phyloP scores from a whole-genome alignment of 2,113 vertebrate species.

The Lagopus leucura region DNA sequence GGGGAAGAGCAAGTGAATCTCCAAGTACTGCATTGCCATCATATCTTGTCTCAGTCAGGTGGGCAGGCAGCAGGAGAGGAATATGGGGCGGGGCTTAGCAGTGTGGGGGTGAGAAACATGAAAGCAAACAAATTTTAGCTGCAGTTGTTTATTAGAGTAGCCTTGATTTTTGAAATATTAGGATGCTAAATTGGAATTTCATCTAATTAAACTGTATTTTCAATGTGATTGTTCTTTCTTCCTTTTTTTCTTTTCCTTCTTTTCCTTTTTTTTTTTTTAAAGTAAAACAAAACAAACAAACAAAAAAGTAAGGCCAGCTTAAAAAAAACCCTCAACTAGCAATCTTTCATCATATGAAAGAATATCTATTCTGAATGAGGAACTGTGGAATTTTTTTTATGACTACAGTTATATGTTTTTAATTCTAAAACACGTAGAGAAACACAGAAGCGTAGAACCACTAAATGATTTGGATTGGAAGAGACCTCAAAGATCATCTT shows the following conservation, averaged over 20 bases:
- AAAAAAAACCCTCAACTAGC: background rate
- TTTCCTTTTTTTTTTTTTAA: no score
- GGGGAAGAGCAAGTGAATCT: background rate
- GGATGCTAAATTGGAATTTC: background rate
- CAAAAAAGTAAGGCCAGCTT: background rate
- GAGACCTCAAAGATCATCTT: no score
- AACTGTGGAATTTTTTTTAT: background rate
- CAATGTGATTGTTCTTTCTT: background rate
- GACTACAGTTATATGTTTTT: background rate
- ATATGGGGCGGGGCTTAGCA: background rate
- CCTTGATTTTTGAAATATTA: background rate
- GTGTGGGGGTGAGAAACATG: background rate
- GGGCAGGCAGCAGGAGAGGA: background rate
- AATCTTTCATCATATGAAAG: background rate
- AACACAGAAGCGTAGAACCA: no score
- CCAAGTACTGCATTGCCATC: rapidly evolving
- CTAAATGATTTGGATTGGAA: no score
- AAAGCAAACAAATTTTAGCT: background rate
- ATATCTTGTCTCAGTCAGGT: background rate
- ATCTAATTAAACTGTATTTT: background rate
- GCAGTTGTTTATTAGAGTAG: background rate
- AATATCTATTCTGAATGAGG: background rate
- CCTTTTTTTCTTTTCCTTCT: no score
- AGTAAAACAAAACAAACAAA: no score
- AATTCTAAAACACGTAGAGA: background rate